Evolutionary conservation across 37 sponge, comb jelly and placozoan species (phyloP), one percentile per base, ranked within the genome.

Genomic region (Cladorhizidae sp.): DNA sequence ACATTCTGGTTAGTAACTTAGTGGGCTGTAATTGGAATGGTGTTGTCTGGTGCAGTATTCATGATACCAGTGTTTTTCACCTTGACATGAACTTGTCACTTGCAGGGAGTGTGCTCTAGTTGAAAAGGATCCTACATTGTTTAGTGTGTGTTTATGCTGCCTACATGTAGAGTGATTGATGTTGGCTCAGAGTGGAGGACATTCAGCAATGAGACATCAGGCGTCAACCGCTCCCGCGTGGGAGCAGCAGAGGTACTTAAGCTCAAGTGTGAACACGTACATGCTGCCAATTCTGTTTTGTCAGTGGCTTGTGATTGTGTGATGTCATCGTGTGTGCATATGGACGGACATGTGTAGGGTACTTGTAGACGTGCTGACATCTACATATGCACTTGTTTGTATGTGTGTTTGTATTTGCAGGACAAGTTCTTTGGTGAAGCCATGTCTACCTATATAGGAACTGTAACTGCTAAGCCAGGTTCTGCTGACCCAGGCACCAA

Each of bases 121-220:
- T n/a, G n/a, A n/a, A n/a, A n/a, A 45, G 49, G 49, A 45, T 45
- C 49, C 49, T 45, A 45, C 9, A 45, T 45, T 45, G 49, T 45
- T 9, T n/a, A 14, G 64, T 25, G 64, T 62, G 64, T 29, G 67
- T 3, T 64, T 45, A 45, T 45, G 49, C 9, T 5, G 49, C 49
- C 59, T 52, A 15, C 15, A 15, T 56, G 11, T 52, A 95, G 99
- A 57, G 96, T 98, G 33, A 89, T 98, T 21, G 96, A 98, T 84
- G 99, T 98, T 54, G 96, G 96, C 12, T 95, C 99, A 62, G 99
- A 98, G 73, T 98, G 99, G 99, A 88, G 99, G 52, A 98, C 96
- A 40, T 98, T 98, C 78, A 90, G 92, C 45, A 93, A 93, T 72
- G 99, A 98, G n/a, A 90, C 79, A 49, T 80, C 87, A 1, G 58